phyloP scores from a whole-genome alignment of 2,797 vertebrate species.

The Xiphorhynchus erythropygius region DNA sequence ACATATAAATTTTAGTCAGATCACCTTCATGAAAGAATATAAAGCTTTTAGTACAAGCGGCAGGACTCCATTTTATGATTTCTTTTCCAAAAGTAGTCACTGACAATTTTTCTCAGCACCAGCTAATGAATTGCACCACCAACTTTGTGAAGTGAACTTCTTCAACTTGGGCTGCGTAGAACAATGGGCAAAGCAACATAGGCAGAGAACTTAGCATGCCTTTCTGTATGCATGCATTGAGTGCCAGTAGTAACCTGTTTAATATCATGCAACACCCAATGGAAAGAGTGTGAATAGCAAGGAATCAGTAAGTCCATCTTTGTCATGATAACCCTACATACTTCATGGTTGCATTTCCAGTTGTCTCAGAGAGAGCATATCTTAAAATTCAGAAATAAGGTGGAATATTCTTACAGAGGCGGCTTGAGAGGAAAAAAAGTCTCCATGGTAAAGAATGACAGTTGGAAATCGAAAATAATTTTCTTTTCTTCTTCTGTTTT shows the following conservation, averaged over 20 bases:
- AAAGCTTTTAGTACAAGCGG: background rate
- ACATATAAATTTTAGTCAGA: constrained; percentile 7
- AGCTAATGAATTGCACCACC: background rate
- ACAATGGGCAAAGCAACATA: background rate
- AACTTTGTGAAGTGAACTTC: background rate
- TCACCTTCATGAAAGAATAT: constrained; percentile 14
- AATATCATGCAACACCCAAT: constrained; percentile 76
- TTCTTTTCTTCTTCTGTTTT: background rate
- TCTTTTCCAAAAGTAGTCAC: background rate
- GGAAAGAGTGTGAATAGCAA: constrained; percentile 73
- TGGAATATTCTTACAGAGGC: background rate
- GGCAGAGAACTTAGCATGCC: background rate
- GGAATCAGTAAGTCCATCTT: background rate
- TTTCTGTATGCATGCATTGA: background rate
- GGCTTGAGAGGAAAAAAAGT: background rate
- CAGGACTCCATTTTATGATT: background rate
- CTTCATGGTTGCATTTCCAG: background rate
- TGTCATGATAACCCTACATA: background rate
- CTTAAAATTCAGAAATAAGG: background rate
- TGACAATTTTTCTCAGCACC: background rate
- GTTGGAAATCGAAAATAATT: background rate
- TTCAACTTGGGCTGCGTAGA: background rate
- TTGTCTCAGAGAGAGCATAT: background rate
- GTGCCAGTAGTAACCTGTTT: constrained; percentile 41
- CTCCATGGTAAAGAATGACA: background rate